A percentile compares a stretch with the other conserved stretches of the same genome.
Conservation (phyloP, 2,113 vertebrate species). For the Rhinopomastus cyanomelas region DNA sequence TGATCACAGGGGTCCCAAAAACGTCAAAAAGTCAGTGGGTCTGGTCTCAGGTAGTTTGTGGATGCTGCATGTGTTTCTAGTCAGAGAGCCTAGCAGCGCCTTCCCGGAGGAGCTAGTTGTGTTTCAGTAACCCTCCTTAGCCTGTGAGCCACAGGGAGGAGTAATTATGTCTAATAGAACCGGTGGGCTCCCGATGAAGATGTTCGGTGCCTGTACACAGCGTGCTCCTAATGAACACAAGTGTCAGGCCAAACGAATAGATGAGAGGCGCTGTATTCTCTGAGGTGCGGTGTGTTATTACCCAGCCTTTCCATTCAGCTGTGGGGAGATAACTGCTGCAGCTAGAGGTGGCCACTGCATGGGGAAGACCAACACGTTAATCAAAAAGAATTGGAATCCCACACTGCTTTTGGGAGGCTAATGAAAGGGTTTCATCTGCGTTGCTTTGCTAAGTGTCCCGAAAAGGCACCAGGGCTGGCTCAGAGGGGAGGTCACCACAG, state of each 20-base stretch:
- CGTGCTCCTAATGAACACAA: constrained; percentile 47
- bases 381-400: neutral
- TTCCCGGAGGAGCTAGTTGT: neutral
- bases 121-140: neutral
- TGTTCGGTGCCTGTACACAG: neutral
- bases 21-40: neutral
- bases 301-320: neutral
- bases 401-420: neutral
- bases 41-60: neutral
- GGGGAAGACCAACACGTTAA: neutral
- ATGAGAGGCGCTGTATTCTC: constrained; percentile 37
- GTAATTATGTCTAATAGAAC: constrained; percentile 31
- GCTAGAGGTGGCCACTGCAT: neutral
- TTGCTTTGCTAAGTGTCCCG: neutral
- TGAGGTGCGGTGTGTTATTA: neutral
- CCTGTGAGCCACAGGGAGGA: constrained; percentile 18
- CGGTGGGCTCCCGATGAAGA: constrained; percentile 24
- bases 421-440: neutral
- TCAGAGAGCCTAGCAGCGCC: neutral
- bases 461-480: neutral
- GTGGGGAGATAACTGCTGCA: neutral
- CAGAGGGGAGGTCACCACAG: neutral
- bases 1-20: neutral
- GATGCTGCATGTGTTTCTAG: rapidly evolving
- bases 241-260: constrained; percentile 23